These are phyloP conservation scores for Hyperoplus lanceolatus DNA, from an alignment of 2,797 vertebrate genomes.

Conservation along the genomic window DNA sequence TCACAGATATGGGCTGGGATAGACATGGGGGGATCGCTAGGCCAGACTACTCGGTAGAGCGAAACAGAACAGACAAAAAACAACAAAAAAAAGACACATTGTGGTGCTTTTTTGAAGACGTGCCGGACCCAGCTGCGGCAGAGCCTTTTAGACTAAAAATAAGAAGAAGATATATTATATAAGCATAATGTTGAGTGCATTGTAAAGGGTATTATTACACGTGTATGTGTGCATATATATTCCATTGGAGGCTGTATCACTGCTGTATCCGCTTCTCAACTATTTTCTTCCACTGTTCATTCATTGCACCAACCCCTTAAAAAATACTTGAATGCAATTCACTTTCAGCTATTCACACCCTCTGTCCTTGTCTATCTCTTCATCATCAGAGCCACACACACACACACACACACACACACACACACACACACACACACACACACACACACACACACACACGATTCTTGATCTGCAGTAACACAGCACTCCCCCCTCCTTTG, in stretches of 20 bases:
- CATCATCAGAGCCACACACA: not conserved
- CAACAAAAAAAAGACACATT: not conserved
- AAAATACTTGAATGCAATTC: slow-evolving; percentile 32
- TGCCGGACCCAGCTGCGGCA: slow-evolving; percentile 23
- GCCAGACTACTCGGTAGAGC: slow-evolving; percentile 38
- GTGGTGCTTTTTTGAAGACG: slow-evolving; percentile 24
- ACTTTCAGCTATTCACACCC: slow-evolving; percentile 56
- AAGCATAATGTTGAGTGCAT: not conserved
- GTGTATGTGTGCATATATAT: slow-evolving; percentile 8
- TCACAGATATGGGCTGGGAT: slow-evolving; percentile 39
- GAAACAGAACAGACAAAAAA: slow-evolving; percentile 31
- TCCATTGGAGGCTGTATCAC: slow-evolving; percentile 23
- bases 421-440: slow-evolving; percentile 4
- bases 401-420: slow-evolving; percentile 5
- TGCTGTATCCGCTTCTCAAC: not conserved
- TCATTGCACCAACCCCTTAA: slow-evolving; percentile 20
- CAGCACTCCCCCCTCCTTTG: slow-evolving; percentile 29
- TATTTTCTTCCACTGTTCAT: not conserved
- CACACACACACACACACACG: slow-evolving; percentile 16
- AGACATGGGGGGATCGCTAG: slow-evolving; percentile 32
- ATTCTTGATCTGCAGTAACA: slow-evolving; percentile 58
- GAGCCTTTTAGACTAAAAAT: not conserved
- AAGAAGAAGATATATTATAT: too few relatives aligned
- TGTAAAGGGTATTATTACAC: not conserved
- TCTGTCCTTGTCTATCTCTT: slow-evolving; percentile 44